Conservation (phyloP, 2,797 vertebrate species). For the Sorex maritimensis region DNA sequence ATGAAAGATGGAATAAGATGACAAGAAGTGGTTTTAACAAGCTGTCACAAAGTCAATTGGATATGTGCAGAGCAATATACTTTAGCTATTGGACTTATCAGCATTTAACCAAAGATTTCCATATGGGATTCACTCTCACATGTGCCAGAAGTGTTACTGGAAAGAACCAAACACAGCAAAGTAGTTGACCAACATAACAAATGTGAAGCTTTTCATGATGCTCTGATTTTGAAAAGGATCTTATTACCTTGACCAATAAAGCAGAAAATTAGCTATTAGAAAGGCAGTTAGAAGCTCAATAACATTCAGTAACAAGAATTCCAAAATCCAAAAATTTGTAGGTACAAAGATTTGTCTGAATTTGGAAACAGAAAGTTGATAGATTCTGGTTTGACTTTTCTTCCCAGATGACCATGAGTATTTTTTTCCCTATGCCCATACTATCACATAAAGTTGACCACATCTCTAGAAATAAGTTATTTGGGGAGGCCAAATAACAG, state of each 20-base stretch:
- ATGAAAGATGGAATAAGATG: neutral
- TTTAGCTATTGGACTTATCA: neutral
- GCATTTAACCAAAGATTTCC: too few relatives aligned
- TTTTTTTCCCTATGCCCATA: neutral
- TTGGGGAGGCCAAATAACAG: neutral
- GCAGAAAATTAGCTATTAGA: slow-evolving; percentile 79
- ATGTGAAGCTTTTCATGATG: slow-evolving; percentile 23
- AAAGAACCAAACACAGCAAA: neutral
- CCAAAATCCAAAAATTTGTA: slow-evolving; percentile 69
- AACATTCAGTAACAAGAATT: slow-evolving; percentile 46
- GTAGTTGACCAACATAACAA: slow-evolving; percentile 28
- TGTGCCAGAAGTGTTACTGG: neutral
- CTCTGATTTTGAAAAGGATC: slow-evolving; percentile 64
- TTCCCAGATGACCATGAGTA: neutral
- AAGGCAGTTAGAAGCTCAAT: neutral
- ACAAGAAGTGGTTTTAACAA: neutral
- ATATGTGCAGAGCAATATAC: neutral
- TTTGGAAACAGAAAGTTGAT: neutral
- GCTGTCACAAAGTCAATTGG: neutral
- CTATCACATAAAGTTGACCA: neutral
- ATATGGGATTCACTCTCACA: neutral
- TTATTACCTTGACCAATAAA: slow-evolving; percentile 74
- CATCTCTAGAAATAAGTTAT: neutral
- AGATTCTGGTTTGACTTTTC: slow-evolving; percentile 33
- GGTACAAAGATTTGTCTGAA: slow-evolving; percentile 14